A percentile compares a stretch with the other conserved stretches of the same genome.
These are phyloP conservation scores for Lepidochrysops patricia DNA, from an alignment of 2,888 invertebrate species.

Conservation along the genomic window DNA sequence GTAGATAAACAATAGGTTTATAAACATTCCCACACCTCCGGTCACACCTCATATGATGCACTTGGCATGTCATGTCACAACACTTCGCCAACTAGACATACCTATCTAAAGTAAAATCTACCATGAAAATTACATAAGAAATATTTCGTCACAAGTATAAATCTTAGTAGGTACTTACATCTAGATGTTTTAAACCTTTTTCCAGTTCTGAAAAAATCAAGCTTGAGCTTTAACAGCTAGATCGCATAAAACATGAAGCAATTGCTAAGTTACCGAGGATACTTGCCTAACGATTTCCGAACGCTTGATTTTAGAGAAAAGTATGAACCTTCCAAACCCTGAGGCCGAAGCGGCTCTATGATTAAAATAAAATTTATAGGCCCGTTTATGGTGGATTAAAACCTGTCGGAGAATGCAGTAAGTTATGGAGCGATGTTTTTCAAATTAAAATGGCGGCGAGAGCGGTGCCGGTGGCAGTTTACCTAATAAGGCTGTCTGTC, in stretches of 20 bases:
- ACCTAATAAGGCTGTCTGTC: conserved; percentile 11
- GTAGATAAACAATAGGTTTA: not conserved
- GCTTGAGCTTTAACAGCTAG: no score
- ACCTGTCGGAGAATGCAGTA: conserved; percentile 22
- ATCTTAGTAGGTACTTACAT: no score
- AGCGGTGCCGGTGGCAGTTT: conserved; percentile 12
- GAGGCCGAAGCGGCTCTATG: not conserved
- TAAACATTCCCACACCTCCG: not conserved
- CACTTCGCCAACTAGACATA: not conserved
- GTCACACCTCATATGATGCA: conserved; percentile 1
- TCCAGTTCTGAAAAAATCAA: no score
- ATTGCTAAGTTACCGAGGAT: not conserved
- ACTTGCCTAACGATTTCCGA: not conserved
- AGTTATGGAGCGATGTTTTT: conserved; percentile 18
- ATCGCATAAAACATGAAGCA: not conserved
- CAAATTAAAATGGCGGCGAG: conserved; percentile 22
- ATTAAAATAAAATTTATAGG: conserved; percentile 16
- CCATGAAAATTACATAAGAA: not conserved
- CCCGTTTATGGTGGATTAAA: conserved; percentile 12
- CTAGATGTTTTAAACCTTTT: no score
- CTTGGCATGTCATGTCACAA: conserved; percentile 1
- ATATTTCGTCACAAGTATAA: no score
- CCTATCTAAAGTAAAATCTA: no score
- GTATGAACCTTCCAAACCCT: not conserved
- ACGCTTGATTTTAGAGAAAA: not conserved